Evolutionary conservation across 2,797 vertebrate genomes (phyloP).

Genomic region (Danio kyathit): DNA sequence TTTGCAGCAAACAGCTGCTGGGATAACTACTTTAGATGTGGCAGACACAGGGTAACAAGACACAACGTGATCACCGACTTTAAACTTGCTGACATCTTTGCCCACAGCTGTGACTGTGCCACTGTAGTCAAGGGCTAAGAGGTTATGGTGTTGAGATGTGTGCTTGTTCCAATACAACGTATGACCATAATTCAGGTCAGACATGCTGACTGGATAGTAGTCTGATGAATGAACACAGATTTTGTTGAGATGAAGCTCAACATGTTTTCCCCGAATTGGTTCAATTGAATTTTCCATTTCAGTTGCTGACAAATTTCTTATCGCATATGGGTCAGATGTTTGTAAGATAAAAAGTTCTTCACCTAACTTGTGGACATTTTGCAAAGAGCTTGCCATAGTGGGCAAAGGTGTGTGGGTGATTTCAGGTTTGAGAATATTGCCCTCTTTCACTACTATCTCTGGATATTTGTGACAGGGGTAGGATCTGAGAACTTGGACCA

Average conservation of each 20-base stretch:
- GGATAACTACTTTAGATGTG: conserved; percentile 75
- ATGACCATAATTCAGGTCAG: conserved; percentile 76
- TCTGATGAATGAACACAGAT: conserved; percentile 86
- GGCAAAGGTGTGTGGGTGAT: conserved; percentile 73
- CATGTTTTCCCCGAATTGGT: conserved; percentile 59
- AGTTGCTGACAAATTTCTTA: conserved; percentile 74
- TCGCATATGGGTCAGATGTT: conserved; percentile 80
- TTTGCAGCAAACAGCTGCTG: conserved; percentile 80
- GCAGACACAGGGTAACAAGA: conserved; percentile 83
- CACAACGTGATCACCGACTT: conserved; percentile 82
- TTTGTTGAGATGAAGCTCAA: conserved; percentile 80
- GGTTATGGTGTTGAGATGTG: conserved; percentile 72
- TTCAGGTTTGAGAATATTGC: conserved; percentile 71
- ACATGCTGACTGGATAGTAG: conserved; percentile 84
- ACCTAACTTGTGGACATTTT: conserved; percentile 31
- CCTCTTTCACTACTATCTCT: conserved; percentile 82
- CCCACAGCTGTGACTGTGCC: conserved; percentile 81
- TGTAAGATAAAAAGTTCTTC: conserved; percentile 74
- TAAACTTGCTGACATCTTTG: conserved; percentile 73
- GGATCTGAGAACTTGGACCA: conserved; percentile 76
- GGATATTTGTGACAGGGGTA: conserved; percentile 75
- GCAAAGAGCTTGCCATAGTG: conserved; percentile 37
- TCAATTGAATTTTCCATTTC: conserved; percentile 43
- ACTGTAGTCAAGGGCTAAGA: conserved; percentile 84
- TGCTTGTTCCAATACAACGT: conserved; percentile 85